Evolutionary conservation across 2,888 invertebrate species (phyloP), one percentile per base, ranked within the genome.

Genomic region (Idaea aversata): DNA sequence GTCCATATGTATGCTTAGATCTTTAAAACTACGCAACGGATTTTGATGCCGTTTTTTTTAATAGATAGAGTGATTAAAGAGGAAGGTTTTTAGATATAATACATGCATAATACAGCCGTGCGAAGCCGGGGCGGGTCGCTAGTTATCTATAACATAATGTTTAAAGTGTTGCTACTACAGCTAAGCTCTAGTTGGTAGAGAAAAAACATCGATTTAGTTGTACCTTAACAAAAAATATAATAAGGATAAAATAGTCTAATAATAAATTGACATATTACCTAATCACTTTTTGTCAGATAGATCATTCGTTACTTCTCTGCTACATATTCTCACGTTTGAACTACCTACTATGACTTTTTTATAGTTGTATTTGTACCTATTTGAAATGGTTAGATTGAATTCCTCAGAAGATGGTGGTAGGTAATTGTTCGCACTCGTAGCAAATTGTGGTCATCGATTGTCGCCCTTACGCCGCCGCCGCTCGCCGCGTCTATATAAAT

Each of bases 351-450:
- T 47, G 47, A 47, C 47, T 7, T 47, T 38, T 47, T 47, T 47
- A 47, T 47, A 47, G 47, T 47, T 10, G 4, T 47, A 47, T 6
- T 47, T 47, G 47, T 47, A 10, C 47, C 47, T 47, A 47, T 47
- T 47, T 47, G 2, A 10, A 10, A 47, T 5, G 47, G 6, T 47
- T 13, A 10, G 47, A 47, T 47, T 47, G 47, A 47, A 47, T 47
- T 47, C 10, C 47, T 47, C 47, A 47, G 47, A 47, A 65, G 61
- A 25, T 25, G 25, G 25, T 25, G 25, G 63, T 64, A 34, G 62
- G 68, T 61, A 77, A 78, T 78, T 77, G 47, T 67, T 65, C 70
- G 71, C 69, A 68, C 68, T 70, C 67, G 66, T 70, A 64, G 67
- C 71, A 77, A 72, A 75, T 66, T 47, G 47, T 13, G 47, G 67